These are phyloP conservation scores for Phoxinus phoxinus DNA, from an alignment of 2,113 vertebrate genomes.

Conservation along the genomic window DNA sequence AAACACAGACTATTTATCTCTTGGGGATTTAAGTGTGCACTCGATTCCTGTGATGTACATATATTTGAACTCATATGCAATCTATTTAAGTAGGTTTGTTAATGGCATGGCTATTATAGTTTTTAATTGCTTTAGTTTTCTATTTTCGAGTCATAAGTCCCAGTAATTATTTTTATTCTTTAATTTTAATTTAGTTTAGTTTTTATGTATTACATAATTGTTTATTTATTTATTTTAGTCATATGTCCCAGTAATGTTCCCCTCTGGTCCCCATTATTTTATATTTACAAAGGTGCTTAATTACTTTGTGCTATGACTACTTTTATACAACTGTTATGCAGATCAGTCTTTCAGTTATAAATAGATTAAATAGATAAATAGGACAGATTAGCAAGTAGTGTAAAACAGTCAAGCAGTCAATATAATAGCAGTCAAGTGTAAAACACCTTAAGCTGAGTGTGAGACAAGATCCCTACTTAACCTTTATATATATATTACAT, in stretches of 20 bases:
- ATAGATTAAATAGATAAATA: too few relatives aligned
- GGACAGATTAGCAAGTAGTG: background rate
- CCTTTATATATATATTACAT: background rate
- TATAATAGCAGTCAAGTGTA: background rate
- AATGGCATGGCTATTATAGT: background rate
- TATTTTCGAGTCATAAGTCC: too few relatives aligned
- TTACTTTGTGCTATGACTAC: background rate
- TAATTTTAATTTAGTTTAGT: too few relatives aligned
- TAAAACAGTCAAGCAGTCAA: too few relatives aligned
- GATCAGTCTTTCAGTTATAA: background rate
- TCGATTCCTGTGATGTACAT: too few relatives aligned
- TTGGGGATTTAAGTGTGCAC: background rate
- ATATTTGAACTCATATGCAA: background rate
- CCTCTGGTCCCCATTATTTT: background rate
- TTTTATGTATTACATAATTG: too few relatives aligned
- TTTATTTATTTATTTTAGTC: background rate
- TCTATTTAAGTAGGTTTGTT: background rate
- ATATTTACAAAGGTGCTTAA: background rate
- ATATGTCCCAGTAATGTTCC: background rate
- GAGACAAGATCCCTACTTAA: background rate
- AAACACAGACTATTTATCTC: background rate
- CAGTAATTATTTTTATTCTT: too few relatives aligned
- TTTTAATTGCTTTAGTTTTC: background rate
- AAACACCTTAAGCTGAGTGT: background rate
- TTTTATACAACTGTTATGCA: background rate